A percentile compares a stretch with the other conserved stretches of the same genome.
phyloP scores from a whole-genome alignment of 2,888 invertebrate genomes.

The Athalia cordata region DNA sequence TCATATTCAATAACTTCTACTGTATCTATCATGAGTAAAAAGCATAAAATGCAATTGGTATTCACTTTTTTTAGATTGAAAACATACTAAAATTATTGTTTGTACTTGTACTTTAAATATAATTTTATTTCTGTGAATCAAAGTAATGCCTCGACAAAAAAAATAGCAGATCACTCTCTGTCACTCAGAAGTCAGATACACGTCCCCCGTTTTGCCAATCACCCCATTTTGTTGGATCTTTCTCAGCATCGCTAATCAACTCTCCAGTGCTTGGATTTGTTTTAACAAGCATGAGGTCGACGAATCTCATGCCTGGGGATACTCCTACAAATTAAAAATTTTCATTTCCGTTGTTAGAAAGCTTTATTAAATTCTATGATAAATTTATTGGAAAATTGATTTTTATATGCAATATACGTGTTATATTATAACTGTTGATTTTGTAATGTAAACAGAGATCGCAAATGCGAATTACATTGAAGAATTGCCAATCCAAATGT shows the following conservation, averaged over 20 bases:
- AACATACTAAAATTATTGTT: constrained; percentile 53
- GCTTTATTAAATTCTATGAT: constrained; percentile 25
- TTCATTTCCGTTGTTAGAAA: constrained; percentile 11
- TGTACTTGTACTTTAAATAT: constrained; percentile 55
- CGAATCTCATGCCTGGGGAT: constrained; percentile 54
- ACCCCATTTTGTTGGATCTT: constrained; percentile 68
- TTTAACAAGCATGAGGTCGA: constrained; percentile 61
- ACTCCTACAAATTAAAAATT: constrained; percentile 47
- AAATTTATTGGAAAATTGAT: not conserved
- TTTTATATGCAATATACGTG: not conserved
- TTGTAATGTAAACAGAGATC: not conserved
- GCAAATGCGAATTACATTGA: constrained; percentile 2
- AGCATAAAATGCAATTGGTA: constrained; percentile 19
- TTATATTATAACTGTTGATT: constrained; percentile 37
- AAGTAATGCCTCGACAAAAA: constrained; percentile 41
- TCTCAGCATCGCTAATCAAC: constrained; percentile 59
- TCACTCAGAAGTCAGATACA: constrained; percentile 64
- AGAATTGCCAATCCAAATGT: too few species aligned
- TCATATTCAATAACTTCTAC: not conserved
- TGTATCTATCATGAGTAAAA: constrained; percentile 9
- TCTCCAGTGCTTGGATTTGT: constrained; percentile 62
- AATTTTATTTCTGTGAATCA: constrained; percentile 51
- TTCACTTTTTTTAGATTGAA: not conserved
- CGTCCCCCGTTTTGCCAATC: constrained; percentile 67
- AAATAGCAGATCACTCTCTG: constrained; percentile 32